Evolutionary conservation across 2,888 invertebrate genomes (phyloP).

Genomic region (Coelinius sp.): DNA sequence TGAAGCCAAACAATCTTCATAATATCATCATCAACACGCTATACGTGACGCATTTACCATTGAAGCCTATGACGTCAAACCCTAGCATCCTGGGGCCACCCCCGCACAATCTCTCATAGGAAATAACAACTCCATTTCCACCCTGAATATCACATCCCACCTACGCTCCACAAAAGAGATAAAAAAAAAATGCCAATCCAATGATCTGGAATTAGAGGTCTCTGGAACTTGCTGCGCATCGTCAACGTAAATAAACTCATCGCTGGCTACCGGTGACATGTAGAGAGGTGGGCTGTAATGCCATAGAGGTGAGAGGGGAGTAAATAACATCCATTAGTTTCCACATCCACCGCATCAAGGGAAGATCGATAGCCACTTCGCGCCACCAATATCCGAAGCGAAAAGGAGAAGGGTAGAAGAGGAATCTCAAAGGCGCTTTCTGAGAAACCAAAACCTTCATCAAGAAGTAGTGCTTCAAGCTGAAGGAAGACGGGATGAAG

Average conservation of each 20-base stretch:
- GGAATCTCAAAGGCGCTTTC: constrained; percentile 18
- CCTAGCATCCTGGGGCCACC: background rate
- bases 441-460: constrained; percentile 1
- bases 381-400: background rate
- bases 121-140: constrained; percentile 2
- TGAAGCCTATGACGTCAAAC: constrained; percentile 10
- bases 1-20: background rate
- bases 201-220: constrained; percentile 19
- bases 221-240: background rate
- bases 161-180: background rate
- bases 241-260: constrained; percentile 27
- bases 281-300: background rate
- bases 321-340: constrained; percentile 38
- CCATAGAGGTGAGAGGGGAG: background rate
- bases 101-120: constrained; percentile 1
- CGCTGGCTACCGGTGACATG: background rate
- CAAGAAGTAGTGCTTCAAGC: background rate
- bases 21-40: background rate
- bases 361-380: constrained; percentile 33
- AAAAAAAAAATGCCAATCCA: constrained; percentile 17
- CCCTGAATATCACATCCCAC: background rate
- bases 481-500: background rate
- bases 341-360: constrained; percentile 28
- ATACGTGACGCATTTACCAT: background rate
- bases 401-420: background rate